Evolutionary conservation across 1,140 invertebrate species (phyloP).

Genomic region (Nebria ingens): DNA sequence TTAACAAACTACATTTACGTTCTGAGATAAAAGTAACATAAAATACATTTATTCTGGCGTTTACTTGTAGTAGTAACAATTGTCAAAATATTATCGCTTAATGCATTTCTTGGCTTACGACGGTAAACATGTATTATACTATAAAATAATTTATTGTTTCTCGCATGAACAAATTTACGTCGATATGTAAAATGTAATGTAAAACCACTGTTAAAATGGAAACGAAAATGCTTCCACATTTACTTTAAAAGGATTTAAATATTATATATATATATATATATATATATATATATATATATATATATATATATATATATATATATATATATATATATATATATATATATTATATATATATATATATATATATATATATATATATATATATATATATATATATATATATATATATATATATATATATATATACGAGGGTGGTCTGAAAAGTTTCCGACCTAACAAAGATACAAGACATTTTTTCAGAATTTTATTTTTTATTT

Average conservation of each 20-base stretch:
- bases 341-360: slow-evolving; percentile 9
- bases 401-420: slow-evolving; percentile 9
- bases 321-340: slow-evolving; percentile 8
- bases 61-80: too few relatives aligned
- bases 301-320: slow-evolving; percentile 3
- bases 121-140: too few relatives aligned
- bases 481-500: too few relatives aligned
- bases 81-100: too few relatives aligned
- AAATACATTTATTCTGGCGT: too few relatives aligned
- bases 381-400: slow-evolving; percentile 3
- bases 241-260: neutral
- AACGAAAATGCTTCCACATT: neutral
- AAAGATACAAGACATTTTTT: too few relatives aligned
- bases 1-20: too few relatives aligned
- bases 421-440: too few relatives aligned
- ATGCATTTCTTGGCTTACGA: too few relatives aligned
- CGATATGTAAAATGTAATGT: neutral
- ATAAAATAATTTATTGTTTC: neutral
- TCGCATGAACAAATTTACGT: neutral
- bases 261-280: slow-evolving; percentile 4
- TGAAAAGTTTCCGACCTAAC: too few relatives aligned
- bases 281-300: slow-evolving; percentile 6
- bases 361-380: slow-evolving; percentile 6
- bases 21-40: too few relatives aligned
- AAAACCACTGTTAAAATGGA: neutral